These are phyloP conservation scores for Sorex maritimensis DNA, from an alignment of 2,797 vertebrate species.

Conservation along the genomic window DNA sequence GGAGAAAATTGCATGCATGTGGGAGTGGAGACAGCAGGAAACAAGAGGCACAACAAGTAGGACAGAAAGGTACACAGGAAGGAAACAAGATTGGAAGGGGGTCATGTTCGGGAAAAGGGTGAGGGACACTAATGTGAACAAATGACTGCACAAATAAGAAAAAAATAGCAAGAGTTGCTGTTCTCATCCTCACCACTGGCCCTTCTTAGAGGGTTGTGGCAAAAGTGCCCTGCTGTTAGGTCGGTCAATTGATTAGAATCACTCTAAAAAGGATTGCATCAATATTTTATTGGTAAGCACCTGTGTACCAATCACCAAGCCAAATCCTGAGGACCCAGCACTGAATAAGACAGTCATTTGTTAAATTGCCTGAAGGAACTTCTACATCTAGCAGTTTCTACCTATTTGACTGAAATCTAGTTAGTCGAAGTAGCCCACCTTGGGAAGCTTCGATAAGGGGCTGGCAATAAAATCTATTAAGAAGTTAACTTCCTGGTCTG, in stretches of 20 bases:
- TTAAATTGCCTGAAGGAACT: slow-evolving; percentile 47
- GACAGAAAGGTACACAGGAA: no score
- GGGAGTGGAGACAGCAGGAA: no score
- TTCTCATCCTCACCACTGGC: background rate
- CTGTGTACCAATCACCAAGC: slow-evolving; percentile 7
- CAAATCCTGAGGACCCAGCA: slow-evolving; percentile 19
- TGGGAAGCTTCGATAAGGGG: slow-evolving; percentile 70
- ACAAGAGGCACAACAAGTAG: no score
- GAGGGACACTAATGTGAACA: background rate
- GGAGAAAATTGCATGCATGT: no score
- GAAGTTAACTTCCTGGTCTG: slow-evolving; percentile 67
- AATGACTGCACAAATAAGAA: slow-evolving; percentile 50
- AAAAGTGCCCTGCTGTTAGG: slow-evolving; percentile 32
- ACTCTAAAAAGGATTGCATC: slow-evolving; percentile 28
- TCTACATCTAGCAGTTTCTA: slow-evolving; percentile 37
- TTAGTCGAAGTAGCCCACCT: slow-evolving; percentile 70
- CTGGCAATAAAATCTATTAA: slow-evolving; percentile 78
- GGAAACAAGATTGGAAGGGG: no score
- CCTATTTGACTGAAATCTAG: slow-evolving; percentile 70
- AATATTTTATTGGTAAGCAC: slow-evolving; percentile 61
- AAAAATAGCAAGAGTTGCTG: slow-evolving; percentile 14
- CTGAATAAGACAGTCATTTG: slow-evolving; percentile 41
- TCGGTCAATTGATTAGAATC: background rate
- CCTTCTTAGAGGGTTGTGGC: slow-evolving; percentile 52
- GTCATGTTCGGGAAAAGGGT: no score